phyloP scores from a whole-genome alignment of 2,888 invertebrate species.

The Lithophane leautieri region DNA sequence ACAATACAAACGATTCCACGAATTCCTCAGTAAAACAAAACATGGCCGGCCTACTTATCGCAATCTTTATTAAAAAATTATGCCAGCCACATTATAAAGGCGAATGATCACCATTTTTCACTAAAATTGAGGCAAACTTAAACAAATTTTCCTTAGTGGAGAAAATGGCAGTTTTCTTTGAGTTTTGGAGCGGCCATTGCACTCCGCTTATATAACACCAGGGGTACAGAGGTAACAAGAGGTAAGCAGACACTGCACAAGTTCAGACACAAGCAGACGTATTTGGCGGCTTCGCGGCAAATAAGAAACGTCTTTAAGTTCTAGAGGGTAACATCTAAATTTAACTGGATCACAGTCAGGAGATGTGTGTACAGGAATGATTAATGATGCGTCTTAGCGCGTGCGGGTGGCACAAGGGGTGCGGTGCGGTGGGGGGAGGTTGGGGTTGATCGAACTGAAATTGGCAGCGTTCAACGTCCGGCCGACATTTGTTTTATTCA shows the following conservation, averaged over 20 bases:
- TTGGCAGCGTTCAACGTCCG: constrained; percentile 85
- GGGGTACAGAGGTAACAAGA: constrained; percentile 86
- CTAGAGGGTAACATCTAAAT: constrained; percentile 75
- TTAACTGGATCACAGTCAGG: constrained; percentile 69
- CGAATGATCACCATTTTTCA: constrained; percentile 76
- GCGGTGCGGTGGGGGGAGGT: constrained; percentile 67
- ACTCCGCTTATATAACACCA: constrained; percentile 88
- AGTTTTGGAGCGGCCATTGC: constrained; percentile 88
- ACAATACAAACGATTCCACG: constrained; percentile 27
- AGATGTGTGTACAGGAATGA: constrained; percentile 82
- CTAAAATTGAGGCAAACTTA: constrained; percentile 76
- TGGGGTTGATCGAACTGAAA: constrained; percentile 88
- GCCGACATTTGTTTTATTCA: constrained; percentile 80
- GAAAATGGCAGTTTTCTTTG: constrained; percentile 78
- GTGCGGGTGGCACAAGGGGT: constrained; percentile 73
- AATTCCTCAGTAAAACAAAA: constrained; percentile 51
- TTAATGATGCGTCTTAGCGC: constrained; percentile 84
- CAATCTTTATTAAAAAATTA: constrained; percentile 69
- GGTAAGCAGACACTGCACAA: constrained; percentile 76
- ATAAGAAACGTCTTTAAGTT: constrained; percentile 76
- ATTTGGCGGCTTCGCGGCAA: constrained; percentile 68
- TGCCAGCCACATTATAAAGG: constrained; percentile 66
- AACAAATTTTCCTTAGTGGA: constrained; percentile 76
- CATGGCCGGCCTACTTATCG: constrained; percentile 51
- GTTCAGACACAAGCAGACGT: constrained; percentile 66